phyloP scores from a whole-genome alignment of 1,140 invertebrate genomes.

The Calliphora vicina region DNA sequence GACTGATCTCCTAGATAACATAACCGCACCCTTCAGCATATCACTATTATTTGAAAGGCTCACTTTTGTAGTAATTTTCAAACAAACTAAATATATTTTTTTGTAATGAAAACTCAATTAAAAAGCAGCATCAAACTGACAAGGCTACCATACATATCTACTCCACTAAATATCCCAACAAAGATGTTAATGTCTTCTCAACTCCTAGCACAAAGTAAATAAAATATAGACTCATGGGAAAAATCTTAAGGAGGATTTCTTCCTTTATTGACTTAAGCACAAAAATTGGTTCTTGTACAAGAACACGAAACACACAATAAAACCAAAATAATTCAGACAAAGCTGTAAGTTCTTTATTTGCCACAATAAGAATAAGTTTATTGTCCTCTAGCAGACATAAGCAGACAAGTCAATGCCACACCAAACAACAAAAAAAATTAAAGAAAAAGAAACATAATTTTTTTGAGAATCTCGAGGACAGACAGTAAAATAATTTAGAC shows the following conservation, averaged over 20 bases:
- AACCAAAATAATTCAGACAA: background rate
- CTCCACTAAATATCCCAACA: background rate
- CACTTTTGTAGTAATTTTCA: no score
- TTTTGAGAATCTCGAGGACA: background rate
- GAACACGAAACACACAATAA: background rate
- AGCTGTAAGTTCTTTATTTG: background rate
- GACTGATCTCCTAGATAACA: no score
- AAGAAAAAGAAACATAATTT: constrained; percentile 20
- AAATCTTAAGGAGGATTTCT: background rate
- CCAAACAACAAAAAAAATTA: background rate
- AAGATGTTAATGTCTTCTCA: background rate
- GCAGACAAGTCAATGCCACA: constrained; percentile 47
- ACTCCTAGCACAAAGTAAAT: background rate
- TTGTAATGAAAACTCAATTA: no score
- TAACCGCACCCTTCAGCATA: no score
- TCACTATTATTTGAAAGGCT: no score
- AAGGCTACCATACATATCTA: background rate
- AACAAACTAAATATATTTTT: no score
- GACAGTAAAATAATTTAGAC: background rate
- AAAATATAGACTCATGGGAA: constrained; percentile 4
- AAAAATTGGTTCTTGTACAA: no score
- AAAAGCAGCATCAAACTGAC: no score
- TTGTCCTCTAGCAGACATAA: constrained; percentile 44
- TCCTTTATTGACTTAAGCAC: background rate
- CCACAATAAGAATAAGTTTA: constrained; percentile 41